A percentile compares a stretch with the other conserved stretches of the same genome.
Conservation (phyloP, 2,888 invertebrate genomes). For the Drosophila villosipedis region DNA sequence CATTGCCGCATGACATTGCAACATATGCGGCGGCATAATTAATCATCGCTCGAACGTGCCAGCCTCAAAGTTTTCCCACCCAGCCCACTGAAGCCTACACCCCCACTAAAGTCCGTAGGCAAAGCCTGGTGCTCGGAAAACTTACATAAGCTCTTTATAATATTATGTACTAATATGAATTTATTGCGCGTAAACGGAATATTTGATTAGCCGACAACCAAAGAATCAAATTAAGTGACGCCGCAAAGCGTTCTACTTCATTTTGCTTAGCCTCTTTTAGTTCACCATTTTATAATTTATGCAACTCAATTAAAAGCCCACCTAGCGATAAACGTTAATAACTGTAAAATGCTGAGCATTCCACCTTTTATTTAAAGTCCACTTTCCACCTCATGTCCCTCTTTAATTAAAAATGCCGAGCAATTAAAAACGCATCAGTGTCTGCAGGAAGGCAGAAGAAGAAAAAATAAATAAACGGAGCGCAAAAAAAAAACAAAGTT, state of each 20-base stretch:
- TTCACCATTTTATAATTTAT: constrained; percentile 46
- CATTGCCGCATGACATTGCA: constrained; percentile 64
- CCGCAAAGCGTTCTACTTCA: constrained; percentile 9
- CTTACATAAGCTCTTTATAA: constrained; percentile 51
- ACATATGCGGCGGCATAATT: constrained; percentile 74
- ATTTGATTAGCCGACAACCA: constrained; percentile 67
- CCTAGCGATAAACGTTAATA: constrained; percentile 48
- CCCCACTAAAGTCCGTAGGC: not conserved
- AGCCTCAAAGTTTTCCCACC: constrained; percentile 46
- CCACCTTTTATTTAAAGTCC: constrained; percentile 14
- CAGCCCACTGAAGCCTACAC: not conserved
- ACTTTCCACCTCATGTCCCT: not conserved
- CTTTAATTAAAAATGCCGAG: constrained; percentile 64
- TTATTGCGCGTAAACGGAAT: constrained; percentile 64
- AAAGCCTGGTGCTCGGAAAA: constrained; percentile 11
- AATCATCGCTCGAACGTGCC: constrained; percentile 71
- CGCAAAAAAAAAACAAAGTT: not conserved
- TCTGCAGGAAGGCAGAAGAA: constrained; percentile 15
- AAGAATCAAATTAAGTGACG: constrained; percentile 58
- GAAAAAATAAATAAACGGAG: constrained; percentile 1
- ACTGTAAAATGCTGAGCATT: constrained; percentile 26
- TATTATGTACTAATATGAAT: constrained; percentile 47
- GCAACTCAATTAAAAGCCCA: constrained; percentile 62
- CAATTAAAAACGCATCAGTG: constrained; percentile 71
- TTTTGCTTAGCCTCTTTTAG: not conserved